These are phyloP conservation scores for Oasisia sp. DNA, from an alignment of 2,888 invertebrate genomes.

Conservation along the genomic window DNA sequence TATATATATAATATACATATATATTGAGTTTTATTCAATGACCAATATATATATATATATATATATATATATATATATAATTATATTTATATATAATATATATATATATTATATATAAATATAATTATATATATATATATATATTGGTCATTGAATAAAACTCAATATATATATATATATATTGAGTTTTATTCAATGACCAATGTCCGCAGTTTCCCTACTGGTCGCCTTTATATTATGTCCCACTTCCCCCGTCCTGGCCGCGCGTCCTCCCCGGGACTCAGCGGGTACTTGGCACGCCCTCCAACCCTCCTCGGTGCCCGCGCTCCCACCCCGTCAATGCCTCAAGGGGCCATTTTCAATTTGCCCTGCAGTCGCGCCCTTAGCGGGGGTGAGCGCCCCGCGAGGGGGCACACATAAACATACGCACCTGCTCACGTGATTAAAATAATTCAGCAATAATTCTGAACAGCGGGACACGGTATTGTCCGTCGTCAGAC, in stretches of 20 bases:
- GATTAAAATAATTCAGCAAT: conserved; percentile 5
- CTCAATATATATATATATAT: too few relatives aligned
- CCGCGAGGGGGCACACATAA: neutral
- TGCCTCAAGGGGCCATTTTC: conserved; percentile 11
- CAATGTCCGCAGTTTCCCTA: neutral
- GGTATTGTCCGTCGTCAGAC: neutral
- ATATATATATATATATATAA: too few relatives aligned
- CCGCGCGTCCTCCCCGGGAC: neutral
- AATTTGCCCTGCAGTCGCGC: conserved; percentile 12
- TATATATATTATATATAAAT: too few relatives aligned
- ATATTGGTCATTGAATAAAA: too few relatives aligned
- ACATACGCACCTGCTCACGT: conserved; percentile 3
- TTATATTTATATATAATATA: too few relatives aligned
- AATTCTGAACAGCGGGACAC: conserved; percentile 1
- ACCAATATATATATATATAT: too few relatives aligned
- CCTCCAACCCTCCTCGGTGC: neutral
- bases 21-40: too few relatives aligned
- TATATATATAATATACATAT: too few relatives aligned
- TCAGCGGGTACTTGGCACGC: neutral
- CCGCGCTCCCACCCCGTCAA: neutral
- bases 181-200: too few relatives aligned
- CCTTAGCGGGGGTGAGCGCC: neutral
- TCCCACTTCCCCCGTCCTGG: neutral
- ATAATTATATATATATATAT: too few relatives aligned
- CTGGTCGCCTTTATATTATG: neutral